Conservation (phyloP, 2,888 invertebrate species). For the Drosophila kambysellisi region DNA sequence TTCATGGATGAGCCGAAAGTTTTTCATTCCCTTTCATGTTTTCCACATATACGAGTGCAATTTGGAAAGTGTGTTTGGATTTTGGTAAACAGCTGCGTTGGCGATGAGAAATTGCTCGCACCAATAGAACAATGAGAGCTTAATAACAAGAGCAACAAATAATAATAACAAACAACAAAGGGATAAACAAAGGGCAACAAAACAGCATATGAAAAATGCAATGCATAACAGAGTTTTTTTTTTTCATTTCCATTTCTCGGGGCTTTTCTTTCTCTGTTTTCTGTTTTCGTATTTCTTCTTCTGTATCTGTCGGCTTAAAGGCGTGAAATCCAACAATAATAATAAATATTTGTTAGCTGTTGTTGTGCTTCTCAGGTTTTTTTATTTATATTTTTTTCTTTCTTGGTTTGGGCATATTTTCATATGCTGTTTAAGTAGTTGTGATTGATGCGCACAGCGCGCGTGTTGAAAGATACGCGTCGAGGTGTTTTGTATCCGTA, state of each 20-base stretch:
- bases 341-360: slow-evolving; percentile 71
- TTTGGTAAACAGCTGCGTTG: slow-evolving; percentile 43
- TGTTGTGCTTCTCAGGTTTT: slow-evolving; percentile 33
- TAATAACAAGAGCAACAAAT: slow-evolving; percentile 60
- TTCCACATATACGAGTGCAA: slow-evolving; percentile 5
- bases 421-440: slow-evolving; percentile 72
- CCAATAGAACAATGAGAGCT: slow-evolving; percentile 57
- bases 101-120: slow-evolving; percentile 60
- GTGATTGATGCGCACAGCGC: slow-evolving; percentile 71
- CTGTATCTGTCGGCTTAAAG: slow-evolving; percentile 76
- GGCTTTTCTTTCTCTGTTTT: slow-evolving; percentile 61
- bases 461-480: slow-evolving; percentile 72
- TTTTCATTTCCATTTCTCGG: slow-evolving; percentile 33
- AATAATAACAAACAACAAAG: slow-evolving; percentile 56
- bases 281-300: slow-evolving; percentile 19
- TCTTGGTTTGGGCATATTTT: slow-evolving; percentile 55
- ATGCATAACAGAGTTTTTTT: slow-evolving; percentile 52
- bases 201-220: slow-evolving; percentile 50
- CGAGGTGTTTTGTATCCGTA: slow-evolving; percentile 67
- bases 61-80: slow-evolving; percentile 46
- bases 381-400: neutral
- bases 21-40: slow-evolving; percentile 9
- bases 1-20: slow-evolving; percentile 37
- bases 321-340: slow-evolving; percentile 74
- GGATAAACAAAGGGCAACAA: slow-evolving; percentile 31